Evolutionary conservation across 2,113 vertebrate species (phyloP).

Genomic region (Syngnathoides biaculeatus): DNA sequence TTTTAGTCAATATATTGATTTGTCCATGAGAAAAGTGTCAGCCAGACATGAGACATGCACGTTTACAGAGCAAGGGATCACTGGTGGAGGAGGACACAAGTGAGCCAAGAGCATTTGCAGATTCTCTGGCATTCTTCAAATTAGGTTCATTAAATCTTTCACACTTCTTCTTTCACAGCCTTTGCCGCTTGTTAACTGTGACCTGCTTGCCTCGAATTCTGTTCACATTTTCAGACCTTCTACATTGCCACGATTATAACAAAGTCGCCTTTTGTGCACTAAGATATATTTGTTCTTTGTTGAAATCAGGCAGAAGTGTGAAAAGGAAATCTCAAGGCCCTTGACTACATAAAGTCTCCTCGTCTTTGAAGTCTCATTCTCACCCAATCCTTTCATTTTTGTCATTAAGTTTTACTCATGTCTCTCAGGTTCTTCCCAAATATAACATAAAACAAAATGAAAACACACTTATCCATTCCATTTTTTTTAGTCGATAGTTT

Average conservation of each 20-base stretch:
- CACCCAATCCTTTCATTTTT: neutral
- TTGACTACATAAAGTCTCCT: neutral
- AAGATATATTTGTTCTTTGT: slow-evolving; percentile 26
- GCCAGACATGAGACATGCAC: slow-evolving; percentile 12
- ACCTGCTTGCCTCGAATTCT: slow-evolving; percentile 28
- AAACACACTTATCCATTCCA: neutral
- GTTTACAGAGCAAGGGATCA: slow-evolving; percentile 3
- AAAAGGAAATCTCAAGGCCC: slow-evolving; percentile 4
- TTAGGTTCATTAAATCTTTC: slow-evolving; percentile 43
- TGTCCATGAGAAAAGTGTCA: slow-evolving; percentile 12
- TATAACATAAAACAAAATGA: neutral
- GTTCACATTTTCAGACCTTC: slow-evolving; percentile 1
- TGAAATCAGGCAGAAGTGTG: slow-evolving; percentile 15
- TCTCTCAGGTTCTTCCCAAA: too few species aligned
- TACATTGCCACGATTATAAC: slow-evolving; percentile 5
- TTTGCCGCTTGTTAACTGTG: slow-evolving; percentile 24
- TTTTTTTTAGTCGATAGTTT: neutral
- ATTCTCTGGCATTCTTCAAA: slow-evolving; percentile 46
- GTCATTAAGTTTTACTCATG: too few species aligned
- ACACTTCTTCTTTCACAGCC: slow-evolving; percentile 41
- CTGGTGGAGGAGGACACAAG: slow-evolving; percentile 12
- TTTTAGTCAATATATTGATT: slow-evolving; percentile 21
- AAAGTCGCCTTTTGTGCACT: neutral
- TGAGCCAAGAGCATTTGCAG: slow-evolving; percentile 52
- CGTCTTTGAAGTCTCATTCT: slow-evolving; percentile 1